Base-by-base conservation (phyloP, 1,140 invertebrate species). In the Apocrypta bakeri region DNA sequence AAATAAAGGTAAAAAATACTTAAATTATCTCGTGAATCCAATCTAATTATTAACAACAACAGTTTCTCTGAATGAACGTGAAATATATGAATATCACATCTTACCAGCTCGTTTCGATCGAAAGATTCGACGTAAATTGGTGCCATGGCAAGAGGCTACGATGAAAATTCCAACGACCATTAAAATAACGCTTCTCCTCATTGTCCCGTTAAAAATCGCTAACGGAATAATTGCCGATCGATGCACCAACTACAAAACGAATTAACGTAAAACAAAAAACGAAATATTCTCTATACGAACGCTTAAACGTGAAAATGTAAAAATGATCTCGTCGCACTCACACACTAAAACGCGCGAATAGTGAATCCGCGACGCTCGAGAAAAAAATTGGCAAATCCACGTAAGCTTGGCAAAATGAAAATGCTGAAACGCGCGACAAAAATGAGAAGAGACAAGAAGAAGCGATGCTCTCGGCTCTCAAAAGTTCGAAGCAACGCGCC, bases 81-180 rank as follows among this genome's bases (percentile, higher is more conserved):
- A 72, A 42, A 42, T 40, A 40, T 42, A 77, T 37, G 33, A 37
- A 37, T 4, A 9, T 37, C 9, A 4, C 33, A 37, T 69, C 85
- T 87, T 82, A 88, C 88, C 81, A n/a, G 86, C 85, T 68, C 84
- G 69, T 63, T 83, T 87, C 33, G 80, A 56, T 40, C 84, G 87
- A 40, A 84, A 82, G 76, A 76, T 31, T 74, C 21, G 66, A 27
- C 31, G 61, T 12, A 83, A 82, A 68, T 83, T 75, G 37, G 84
- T 74, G 74, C 56, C 84, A 83, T 78, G 14, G 48, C 71, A 83
- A 42, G 72, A 85, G 81, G 82, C 48, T 14, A 85, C 29, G 31
- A 87, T 82, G 25, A 87, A 69, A 24, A 81, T 75, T 79, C 83
- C 83, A 48, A 64, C 1, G 9, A 85, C 12, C 0, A 87, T 25